Evolutionary conservation across 1,140 invertebrate genomes (phyloP), one percentile per base, ranked within the genome.

Genomic region (Augochlora pura): DNA sequence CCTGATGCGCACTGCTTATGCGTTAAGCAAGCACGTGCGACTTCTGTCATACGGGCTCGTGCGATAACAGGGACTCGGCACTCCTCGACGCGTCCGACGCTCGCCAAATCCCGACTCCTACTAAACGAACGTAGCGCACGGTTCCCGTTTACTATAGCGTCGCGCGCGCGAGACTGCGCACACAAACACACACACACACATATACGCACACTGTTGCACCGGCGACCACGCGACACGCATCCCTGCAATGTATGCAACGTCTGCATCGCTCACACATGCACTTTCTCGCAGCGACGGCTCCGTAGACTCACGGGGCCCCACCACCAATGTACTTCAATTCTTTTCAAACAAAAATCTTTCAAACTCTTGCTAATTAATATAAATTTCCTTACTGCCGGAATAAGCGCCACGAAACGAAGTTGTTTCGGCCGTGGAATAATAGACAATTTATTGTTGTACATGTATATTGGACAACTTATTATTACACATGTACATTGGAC

Each of bases 51-150:
- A 62, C 27, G 67, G 63, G 39, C 80, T 77, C 65, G 74, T 71
- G 77, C 23, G 64, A 81, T 66, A 38, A 42, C 52, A 38, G 12
- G 59, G 25, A 42, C 32, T 25, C 54, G 54, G 21, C 54, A 38
- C 52, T 71, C 46, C 18, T 54, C 54, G 32, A 63, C 65, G 62
- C 81, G 80, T 82, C 82, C 68, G 72, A 62, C 32, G 75, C 39
- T 79, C 64, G 49, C 73, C 77, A 86, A 69, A 85, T 81, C 80
- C 77, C 84, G 88, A 84, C 85, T 86, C 81, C 83, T 81, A 90
- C 87, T 89, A 86, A 78, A 85, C 72, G 77, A 72, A 52, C 63
- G 70, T 81, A 54, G 77, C 54, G 77, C 54, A 84, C 71, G 23
- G 68, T 72, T 73, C 82, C 83, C 67, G 65, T 84, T 83, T 68